Base-by-base conservation (phyloP, 2,797 vertebrate species). In the Pseudopleuronectes americanus region DNA sequence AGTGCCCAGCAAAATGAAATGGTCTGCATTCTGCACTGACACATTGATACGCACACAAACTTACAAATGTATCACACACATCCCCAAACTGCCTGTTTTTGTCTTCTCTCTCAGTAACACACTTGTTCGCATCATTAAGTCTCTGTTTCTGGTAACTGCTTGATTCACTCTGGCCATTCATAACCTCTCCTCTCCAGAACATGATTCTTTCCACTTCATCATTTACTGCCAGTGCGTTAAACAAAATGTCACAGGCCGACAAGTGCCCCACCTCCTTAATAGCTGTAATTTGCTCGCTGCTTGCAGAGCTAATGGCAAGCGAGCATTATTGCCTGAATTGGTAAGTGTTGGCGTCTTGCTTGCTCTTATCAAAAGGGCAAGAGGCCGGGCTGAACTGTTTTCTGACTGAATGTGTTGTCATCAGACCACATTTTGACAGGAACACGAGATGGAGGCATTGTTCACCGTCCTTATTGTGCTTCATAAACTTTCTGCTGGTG, bases 251-350 rank as follows among this genome's bases (percentile, higher is more conserved):
- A 85, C 43, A 12, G 59, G 51, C 55, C 12, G 47, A 73, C 60
- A 60, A 61, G 60, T 49, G 24, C 73, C 41, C 60, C 52, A 65
- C 54, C 78, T 71, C 52, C 71, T 76, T 74, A 73, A 81, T 66
- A 70, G 83, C 79, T 72, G 73, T 73, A 76, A 88, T 88, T 88
- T 87, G 73, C 67, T 76, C 6, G 3, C 62, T 53, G 56, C 74
- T 83, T 76, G 64, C 81, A 52, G 73, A 55, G 41, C 78, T 81
- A 82, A 87, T 78, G 71, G 81, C 49, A 59, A 49, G 67, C 49
- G 64, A 87, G 85, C 69, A 79, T 71, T 65, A 70, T 79, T 75
- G 60, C 21, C 57, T 54, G 64, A 82, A 83, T 85, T 85, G 72
- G 55, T 85, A 68, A 80, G 38, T 79, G 60, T 82, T 65, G 68